phyloP scores from a whole-genome alignment of 2,888 invertebrate species.

The Caenorhabditis zanzibari region DNA sequence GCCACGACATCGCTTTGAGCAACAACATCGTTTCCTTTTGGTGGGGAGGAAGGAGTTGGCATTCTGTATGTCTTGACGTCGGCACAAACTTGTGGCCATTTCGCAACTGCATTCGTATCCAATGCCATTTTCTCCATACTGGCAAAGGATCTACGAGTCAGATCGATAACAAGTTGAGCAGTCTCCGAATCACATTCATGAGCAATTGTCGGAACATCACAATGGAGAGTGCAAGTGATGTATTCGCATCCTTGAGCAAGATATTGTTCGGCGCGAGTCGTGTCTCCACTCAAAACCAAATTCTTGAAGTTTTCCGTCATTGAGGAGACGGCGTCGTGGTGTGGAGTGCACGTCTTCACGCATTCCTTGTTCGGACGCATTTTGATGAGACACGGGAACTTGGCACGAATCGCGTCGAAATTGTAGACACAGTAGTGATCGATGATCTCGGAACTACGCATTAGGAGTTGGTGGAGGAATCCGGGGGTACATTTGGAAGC shows the following conservation, averaged over 20 bases:
- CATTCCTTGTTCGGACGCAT: constrained; percentile 77
- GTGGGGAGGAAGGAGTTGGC: constrained; percentile 72
- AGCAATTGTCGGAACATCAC: constrained; percentile 81
- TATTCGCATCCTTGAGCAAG: constrained; percentile 81
- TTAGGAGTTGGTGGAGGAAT: constrained; percentile 80
- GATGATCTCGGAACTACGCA: constrained; percentile 79
- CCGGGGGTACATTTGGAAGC: constrained; percentile 80
- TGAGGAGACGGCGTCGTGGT: constrained; percentile 79
- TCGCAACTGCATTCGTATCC: constrained; percentile 80
- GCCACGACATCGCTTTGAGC: constrained; percentile 60
- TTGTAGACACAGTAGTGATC: constrained; percentile 83
- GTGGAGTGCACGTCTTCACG: constrained; percentile 79
- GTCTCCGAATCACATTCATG: constrained; percentile 80
- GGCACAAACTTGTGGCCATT: constrained; percentile 81
- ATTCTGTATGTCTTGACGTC: constrained; percentile 81
- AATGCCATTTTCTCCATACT: constrained; percentile 81
- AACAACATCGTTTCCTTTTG: constrained; percentile 58
- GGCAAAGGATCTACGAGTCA: constrained; percentile 74
- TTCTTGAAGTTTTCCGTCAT: constrained; percentile 72
- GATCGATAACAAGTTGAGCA: constrained; percentile 78
- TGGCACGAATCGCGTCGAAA: constrained; percentile 77
- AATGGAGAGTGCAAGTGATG: constrained; percentile 82
- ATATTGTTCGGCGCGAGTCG: constrained; percentile 79
- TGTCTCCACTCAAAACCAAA: constrained; percentile 80
- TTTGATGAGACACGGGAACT: constrained; percentile 79